A percentile compares a stretch with the other conserved stretches of the same genome.
Evolutionary conservation across 2,113 vertebrate genomes (phyloP).

Genomic region (Xiphophorus couchianus): DNA sequence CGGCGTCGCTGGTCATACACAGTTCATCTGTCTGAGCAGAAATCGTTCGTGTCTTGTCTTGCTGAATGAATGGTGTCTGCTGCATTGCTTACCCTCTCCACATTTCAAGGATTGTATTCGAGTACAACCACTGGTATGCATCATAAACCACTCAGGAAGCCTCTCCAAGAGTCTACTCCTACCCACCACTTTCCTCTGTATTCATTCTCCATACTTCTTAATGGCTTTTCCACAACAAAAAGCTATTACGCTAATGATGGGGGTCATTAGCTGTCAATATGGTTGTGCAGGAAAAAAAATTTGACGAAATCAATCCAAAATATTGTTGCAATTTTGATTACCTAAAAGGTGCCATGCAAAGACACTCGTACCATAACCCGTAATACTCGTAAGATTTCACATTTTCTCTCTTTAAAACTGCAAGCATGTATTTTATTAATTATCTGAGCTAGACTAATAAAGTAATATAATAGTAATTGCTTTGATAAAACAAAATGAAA

Average conservation of each 20-base stretch:
- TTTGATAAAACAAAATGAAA: too few species aligned
- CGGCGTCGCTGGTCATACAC: background rate
- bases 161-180: conserved; percentile 28
- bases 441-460: too few species aligned
- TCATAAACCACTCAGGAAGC: conserved; percentile 25
- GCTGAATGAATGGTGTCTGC: conserved; percentile 14
- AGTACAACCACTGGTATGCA: conserved; percentile 19
- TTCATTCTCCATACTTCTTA: conserved; percentile 15
- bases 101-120: conserved; percentile 18
- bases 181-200: conserved; percentile 40
- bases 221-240: conserved; percentile 46
- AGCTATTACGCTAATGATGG: conserved; percentile 31
- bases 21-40: background rate
- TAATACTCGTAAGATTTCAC: too few species aligned
- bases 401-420: too few species aligned
- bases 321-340: background rate
- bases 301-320: background rate
- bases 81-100: conserved; percentile 15
- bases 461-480: too few species aligned
- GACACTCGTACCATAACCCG: too few species aligned
- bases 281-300: background rate
- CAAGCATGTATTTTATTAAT: too few species aligned
- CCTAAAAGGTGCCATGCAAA: too few species aligned
- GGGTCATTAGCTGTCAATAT: conserved; percentile 28
- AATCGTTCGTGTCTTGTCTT: conserved; percentile 1